phyloP scores from a whole-genome alignment of 2,888 invertebrate genomes.

The Epinotia demarniana region DNA sequence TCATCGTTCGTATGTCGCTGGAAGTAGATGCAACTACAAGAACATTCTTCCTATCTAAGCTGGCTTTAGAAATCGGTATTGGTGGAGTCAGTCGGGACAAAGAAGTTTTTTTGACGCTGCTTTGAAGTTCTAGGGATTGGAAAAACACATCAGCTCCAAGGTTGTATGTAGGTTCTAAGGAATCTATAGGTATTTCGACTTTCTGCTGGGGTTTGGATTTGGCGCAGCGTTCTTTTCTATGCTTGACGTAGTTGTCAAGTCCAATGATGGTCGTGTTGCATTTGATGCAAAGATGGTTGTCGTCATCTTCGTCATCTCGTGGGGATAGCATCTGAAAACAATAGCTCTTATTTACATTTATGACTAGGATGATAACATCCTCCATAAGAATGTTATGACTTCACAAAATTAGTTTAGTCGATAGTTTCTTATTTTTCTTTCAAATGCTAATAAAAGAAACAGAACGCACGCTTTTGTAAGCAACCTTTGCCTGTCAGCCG shows the following conservation, averaged over 20 bases:
- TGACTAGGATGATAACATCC: background rate
- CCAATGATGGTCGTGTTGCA: constrained; percentile 93
- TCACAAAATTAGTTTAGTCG: no score
- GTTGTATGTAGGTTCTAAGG: constrained; percentile 81
- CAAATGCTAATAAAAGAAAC: no score
- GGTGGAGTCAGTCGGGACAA: constrained; percentile 80
- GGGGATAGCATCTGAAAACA: constrained; percentile 81
- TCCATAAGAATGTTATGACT: background rate
- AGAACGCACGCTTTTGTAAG: background rate
- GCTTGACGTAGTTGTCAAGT: constrained; percentile 93
- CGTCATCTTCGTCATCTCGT: constrained; percentile 89
- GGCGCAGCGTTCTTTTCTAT: constrained; percentile 90
- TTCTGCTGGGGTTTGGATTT: constrained; percentile 67
- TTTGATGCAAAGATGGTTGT: constrained; percentile 94
- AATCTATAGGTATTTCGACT: constrained; percentile 67
- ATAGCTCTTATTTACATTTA: background rate
- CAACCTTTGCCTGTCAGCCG: constrained; percentile 1
- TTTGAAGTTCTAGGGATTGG: constrained; percentile 91
- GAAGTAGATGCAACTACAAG: constrained; percentile 68
- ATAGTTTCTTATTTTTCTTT: background rate
- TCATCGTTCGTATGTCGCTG: constrained; percentile 69
- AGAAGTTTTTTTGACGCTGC: constrained; percentile 86
- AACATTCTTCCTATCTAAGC: constrained; percentile 63
- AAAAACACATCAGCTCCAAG: constrained; percentile 94
- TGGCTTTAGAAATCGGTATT: constrained; percentile 69